phyloP scores from a whole-genome alignment of 92 coral and sea anemone genomes.

The Palythoa heliodiscus region DNA sequence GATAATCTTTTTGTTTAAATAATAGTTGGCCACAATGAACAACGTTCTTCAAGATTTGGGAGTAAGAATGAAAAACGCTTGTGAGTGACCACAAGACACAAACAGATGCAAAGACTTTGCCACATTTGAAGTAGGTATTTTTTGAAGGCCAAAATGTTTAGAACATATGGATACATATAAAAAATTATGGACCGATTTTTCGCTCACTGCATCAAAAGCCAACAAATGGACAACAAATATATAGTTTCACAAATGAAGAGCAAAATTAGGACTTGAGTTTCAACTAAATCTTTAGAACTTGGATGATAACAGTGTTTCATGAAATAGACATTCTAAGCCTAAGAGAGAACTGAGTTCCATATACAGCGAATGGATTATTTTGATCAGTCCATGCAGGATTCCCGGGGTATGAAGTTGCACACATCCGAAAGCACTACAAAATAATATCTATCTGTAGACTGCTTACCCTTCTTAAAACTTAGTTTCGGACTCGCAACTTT shows the following conservation, averaged over 20 bases:
- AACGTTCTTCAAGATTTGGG: background rate
- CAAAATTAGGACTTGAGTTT: too few species aligned
- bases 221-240: background rate
- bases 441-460: too few species aligned
- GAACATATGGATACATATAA: background rate
- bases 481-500: too few species aligned
- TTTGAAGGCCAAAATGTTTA: background rate
- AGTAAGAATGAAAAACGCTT: background rate
- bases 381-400: too few species aligned
- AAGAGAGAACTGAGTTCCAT: too few species aligned
- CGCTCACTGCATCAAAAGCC: background rate
- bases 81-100: background rate
- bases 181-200: background rate
- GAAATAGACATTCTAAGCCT: too few species aligned
- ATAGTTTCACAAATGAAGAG: background rate
- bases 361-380: too few species aligned
- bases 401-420: too few species aligned
- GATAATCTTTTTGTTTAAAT: background rate
- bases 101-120: background rate
- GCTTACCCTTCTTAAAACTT: too few species aligned
- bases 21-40: background rate
- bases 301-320: too few species aligned
- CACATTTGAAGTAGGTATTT: background rate
- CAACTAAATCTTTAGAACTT: too few species aligned
- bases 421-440: too few species aligned